Base-by-base conservation (phyloP, 2,888 invertebrate species). In the Eumacrocentrus americanus region DNA sequence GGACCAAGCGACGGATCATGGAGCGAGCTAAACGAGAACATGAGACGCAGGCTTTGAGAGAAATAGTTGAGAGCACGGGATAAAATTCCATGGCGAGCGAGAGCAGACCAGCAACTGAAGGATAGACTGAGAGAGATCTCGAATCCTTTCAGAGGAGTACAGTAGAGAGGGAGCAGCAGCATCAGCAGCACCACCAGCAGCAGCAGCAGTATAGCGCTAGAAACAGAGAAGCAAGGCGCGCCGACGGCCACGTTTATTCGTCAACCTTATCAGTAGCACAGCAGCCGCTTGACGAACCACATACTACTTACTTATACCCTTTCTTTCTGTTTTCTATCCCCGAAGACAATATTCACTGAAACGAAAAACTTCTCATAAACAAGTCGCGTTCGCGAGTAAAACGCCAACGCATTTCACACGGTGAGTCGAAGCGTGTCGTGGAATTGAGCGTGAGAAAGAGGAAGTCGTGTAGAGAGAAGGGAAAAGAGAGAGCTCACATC, bases 181-280 rank as follows among this genome's bases (percentile, higher is more conserved):
- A n/a, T n/a, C n/a, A n/a, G n/a, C n/a, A n/a, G n/a, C n/a, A n/a
- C n/a, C n/a, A n/a, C n/a, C n/a, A n/a, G n/a, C n/a, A 48, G n/a
- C 12, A 20, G 11, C 16, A 34, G 34, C 34, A 51, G 16, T 37
- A 16, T 20, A 51, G 34, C 18, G 22, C 7, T 40, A 40, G 58
- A 52, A 16, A 46, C 52, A 58, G 60, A 50, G 20, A 44, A 35
- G 25, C 16, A 50, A 47, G 58, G 58, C 60, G 60, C 55, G 55
- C 35, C 4, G 29, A 29, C 60, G 46, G 58, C 56, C 56, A 56
- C 52, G 56, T 60, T 61, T 62, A 58, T 64, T 64, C 64, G 64
- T 64, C 58, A 64, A 66, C 66, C 29, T 54, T 59, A 62, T 48
- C 65, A 63, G 62, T 62, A 53, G 55, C 58, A 60, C 58, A 55